Conservation (phyloP, 1,140 invertebrate species). For the Magallana ariakensis region DNA sequence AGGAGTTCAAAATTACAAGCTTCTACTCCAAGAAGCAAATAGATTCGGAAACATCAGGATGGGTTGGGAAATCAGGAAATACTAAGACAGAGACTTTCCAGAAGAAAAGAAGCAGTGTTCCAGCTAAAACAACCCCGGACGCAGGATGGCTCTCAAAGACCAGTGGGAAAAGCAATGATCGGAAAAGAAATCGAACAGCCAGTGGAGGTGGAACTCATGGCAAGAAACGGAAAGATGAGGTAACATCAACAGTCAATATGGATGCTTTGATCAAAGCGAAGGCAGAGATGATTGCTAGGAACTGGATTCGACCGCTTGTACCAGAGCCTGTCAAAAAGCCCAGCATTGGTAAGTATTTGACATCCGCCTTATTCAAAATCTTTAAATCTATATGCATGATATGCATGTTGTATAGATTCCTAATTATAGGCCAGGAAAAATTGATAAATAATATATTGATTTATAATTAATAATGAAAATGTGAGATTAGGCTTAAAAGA, state of each 20-base stretch:
- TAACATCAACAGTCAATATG: not conserved
- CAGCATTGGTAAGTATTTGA: not conserved
- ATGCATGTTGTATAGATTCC: no score
- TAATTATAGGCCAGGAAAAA: no score
- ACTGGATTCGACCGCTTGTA: not conserved
- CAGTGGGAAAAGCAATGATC: not conserved
- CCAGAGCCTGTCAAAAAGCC: conserved; percentile 8
- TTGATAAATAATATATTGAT: no score
- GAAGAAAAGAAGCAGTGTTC: not conserved
- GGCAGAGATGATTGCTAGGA: conserved; percentile 7
- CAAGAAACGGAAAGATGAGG: not conserved
- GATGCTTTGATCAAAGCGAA: not conserved
- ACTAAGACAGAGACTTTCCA: not conserved
- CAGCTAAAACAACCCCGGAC: not conserved
- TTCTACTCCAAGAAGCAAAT: conserved; percentile 6
- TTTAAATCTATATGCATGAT: no score
- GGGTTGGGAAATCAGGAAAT: not conserved
- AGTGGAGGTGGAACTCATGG: not conserved
- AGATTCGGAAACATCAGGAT: not conserved
- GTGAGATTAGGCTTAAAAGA: no score
- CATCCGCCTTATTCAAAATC: no score
- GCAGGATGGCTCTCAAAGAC: not conserved
- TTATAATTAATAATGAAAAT: no score
- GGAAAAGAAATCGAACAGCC: not conserved
- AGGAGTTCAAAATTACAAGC: conserved; percentile 1